Evolutionary conservation across 1,140 invertebrate species (phyloP).

Genomic region (Euwallacea fornicatus): DNA sequence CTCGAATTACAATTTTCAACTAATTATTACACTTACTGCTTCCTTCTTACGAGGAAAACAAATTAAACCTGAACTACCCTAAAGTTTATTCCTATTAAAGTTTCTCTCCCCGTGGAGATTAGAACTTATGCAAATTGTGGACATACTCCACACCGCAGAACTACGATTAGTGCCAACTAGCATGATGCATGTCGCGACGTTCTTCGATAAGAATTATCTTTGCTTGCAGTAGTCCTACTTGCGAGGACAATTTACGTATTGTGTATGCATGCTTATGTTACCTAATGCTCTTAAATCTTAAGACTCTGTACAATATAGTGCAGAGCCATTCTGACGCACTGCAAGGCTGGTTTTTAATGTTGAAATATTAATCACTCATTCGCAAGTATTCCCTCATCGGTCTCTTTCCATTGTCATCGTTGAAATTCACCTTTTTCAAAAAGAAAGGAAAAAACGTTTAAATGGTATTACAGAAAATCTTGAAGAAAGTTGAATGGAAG

Average conservation of each 20-base stretch:
- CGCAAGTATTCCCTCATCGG: background rate
- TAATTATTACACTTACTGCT: too few species aligned
- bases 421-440: slow-evolving; percentile 17
- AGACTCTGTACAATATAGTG: background rate
- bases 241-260: slow-evolving; percentile 23
- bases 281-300: slow-evolving; percentile 2
- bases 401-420: slow-evolving; percentile 6
- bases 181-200: slow-evolving; percentile 15
- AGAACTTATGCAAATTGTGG: slow-evolving; percentile 22
- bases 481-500: slow-evolving; percentile 24
- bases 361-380: background rate
- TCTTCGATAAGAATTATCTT: slow-evolving; percentile 23
- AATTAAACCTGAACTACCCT: background rate
- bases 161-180: slow-evolving; percentile 7
- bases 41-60: too few species aligned
- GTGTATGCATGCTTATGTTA: slow-evolving; percentile 7
- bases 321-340: too few species aligned
- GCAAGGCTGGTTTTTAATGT: background rate
- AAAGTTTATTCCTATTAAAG: background rate
- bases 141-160: slow-evolving; percentile 8
- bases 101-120: slow-evolving; percentile 2
- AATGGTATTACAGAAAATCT: slow-evolving; percentile 31
- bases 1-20: too few species aligned
- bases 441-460: slow-evolving; percentile 28
- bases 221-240: slow-evolving; percentile 11